Percentiles rank a stretch among this genome's conserved stretches.
These are phyloP conservation scores for Dryomyza anilis DNA, from an alignment of 2,888 invertebrate species.

Conservation along the genomic window DNA sequence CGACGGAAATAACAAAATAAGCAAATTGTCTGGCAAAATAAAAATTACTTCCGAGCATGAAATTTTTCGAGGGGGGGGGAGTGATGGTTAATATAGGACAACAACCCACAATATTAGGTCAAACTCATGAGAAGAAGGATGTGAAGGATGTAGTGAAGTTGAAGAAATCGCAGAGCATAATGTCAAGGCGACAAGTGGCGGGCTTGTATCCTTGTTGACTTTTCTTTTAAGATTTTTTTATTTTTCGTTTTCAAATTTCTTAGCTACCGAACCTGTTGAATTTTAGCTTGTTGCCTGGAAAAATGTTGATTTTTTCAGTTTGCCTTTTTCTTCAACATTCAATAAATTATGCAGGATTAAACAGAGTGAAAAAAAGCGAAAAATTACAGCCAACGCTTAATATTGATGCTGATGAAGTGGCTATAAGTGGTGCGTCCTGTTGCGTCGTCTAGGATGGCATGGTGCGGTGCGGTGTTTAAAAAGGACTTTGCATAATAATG, in stretches of 20 bases:
- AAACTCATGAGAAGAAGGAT: too few species aligned
- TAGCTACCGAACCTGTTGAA: constrained; percentile 37
- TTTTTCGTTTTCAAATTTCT: constrained; percentile 9
- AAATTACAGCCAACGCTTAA: constrained; percentile 32
- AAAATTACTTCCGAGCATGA: constrained; percentile 56
- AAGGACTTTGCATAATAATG: constrained; percentile 20
- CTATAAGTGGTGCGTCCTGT: constrained; percentile 18
- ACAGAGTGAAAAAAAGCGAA: constrained; percentile 29
- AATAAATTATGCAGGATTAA: constrained; percentile 39
- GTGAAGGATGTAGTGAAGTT: neutral
- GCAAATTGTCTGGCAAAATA: constrained; percentile 62
- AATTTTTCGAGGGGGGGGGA: neutral
- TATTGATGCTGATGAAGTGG: constrained; percentile 21
- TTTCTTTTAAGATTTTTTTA: neutral
- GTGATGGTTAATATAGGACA: constrained; percentile 16
- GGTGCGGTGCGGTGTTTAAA: neutral
- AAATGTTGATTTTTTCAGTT: constrained; percentile 32
- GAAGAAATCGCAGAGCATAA: constrained; percentile 5
- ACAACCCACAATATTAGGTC: constrained; percentile 36
- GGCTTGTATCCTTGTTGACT: neutral
- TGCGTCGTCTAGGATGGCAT: constrained; percentile 2
- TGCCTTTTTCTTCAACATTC: constrained; percentile 24
- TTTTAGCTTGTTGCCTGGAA: constrained; percentile 19
- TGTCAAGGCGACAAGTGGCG: constrained; percentile 8
- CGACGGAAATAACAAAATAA: constrained; percentile 61